A percentile compares a stretch with the other conserved stretches of the same genome.
phyloP scores from a whole-genome alignment of 92 coral and sea anemone species.

The Paragorgia papillata region DNA sequence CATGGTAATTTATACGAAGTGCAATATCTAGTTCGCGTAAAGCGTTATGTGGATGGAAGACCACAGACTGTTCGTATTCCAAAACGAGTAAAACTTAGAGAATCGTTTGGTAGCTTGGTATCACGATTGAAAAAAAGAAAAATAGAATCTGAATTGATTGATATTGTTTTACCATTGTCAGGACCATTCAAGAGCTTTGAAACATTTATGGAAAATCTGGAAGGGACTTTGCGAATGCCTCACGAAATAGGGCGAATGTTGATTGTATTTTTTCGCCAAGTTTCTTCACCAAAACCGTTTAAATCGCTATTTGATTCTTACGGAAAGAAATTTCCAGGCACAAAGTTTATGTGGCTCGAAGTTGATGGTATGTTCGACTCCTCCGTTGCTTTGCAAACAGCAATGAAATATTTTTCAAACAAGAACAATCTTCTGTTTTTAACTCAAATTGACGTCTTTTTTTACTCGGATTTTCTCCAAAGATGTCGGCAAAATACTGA shows the following conservation, averaged over 20 bases:
- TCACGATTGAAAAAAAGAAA: slow-evolving; percentile 67
- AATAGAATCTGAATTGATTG: slow-evolving; percentile 59
- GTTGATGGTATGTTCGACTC: slow-evolving; percentile 78
- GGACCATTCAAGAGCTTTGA: slow-evolving; percentile 77
- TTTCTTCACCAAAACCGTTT: slow-evolving; percentile 64
- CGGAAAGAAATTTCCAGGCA: slow-evolving; percentile 65
- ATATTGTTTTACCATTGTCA: slow-evolving; percentile 81
- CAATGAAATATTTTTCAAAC: slow-evolving; percentile 80
- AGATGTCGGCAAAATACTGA: slow-evolving; percentile 86
- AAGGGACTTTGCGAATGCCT: slow-evolving; percentile 68
- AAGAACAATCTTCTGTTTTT: slow-evolving; percentile 73
- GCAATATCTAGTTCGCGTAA: slow-evolving; percentile 80
- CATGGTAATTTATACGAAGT: slow-evolving; percentile 93
- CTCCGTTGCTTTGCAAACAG: slow-evolving; percentile 73
- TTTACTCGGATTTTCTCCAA: slow-evolving; percentile 72
- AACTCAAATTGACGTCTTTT: slow-evolving; percentile 77
- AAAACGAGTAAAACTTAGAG: slow-evolving; percentile 83
- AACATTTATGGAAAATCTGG: slow-evolving; percentile 73
- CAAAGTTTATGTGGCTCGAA: slow-evolving; percentile 84
- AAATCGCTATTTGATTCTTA: slow-evolving; percentile 63
- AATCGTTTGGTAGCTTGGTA: slow-evolving; percentile 81
- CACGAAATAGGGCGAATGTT: slow-evolving; percentile 75
- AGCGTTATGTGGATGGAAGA: slow-evolving; percentile 52
- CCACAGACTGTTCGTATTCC: slow-evolving; percentile 80
- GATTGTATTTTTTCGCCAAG: slow-evolving; percentile 79